Evolutionary conservation across 2,797 vertebrate species (phyloP), one percentile per base, ranked within the genome.

Genomic region (Acanthornis magna): DNA sequence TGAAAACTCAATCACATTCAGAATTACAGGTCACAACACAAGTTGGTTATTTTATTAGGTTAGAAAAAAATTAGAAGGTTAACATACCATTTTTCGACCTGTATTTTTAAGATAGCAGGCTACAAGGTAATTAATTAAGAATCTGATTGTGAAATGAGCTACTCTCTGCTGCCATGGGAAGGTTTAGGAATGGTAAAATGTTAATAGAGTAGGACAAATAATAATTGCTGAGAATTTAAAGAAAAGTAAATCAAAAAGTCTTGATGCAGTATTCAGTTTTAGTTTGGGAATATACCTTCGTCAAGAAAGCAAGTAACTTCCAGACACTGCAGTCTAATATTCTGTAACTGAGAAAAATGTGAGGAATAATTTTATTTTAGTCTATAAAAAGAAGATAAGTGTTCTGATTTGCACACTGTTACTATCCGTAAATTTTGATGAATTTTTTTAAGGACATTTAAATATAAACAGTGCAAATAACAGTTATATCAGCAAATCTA

Each of bases 1-100:
- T 97, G 95, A 97, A 97, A 97, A 97, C 91, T 97, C 97, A 97
- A 96, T 98, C 96, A 96, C 95, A 97, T 96, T 92, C 85, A 93
- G 89, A 94, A 95, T 96, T 97, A 95, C 92, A 97, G 97, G 96
- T 98, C 96, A 97, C 93, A 96, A 96, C 95, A 90, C 70, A 96
- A 94, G 81, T 87, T 92, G 92, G 91, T 95, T 94, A 95, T 94
- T 95, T 96, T 91, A 95, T 92, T 90, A 79, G 88, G 91, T 79
- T 93, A 91, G 85, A 96, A 96, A 93, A 95, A 91, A 80, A 77
- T 84, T 91, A 89, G 94, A 96, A 89, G 91, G 84, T 91, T 94
- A 94, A 73, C 66, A 62, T 82, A 89, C 58, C 76, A 67, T 91
- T 93, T 96, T 94, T 79, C 21, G 27, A 96, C 62, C 79, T 94